Percentiles rank a stretch among this genome's conserved stretches.
phyloP scores from a whole-genome alignment of 1,140 invertebrate species.

The Cyclargus thomasi region DNA sequence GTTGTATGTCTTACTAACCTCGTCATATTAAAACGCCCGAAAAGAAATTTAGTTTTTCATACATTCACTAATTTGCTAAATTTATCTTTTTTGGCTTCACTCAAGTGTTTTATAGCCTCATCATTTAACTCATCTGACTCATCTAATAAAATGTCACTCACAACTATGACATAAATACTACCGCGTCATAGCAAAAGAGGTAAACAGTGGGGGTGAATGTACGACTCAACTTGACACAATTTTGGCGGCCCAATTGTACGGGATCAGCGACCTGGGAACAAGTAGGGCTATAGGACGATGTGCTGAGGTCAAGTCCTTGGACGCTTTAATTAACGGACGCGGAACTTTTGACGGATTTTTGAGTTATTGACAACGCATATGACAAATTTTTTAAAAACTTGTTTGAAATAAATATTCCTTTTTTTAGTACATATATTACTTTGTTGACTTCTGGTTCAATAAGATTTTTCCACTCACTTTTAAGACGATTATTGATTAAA shows the following conservation, averaged over 20 bases:
- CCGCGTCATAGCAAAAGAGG: slow-evolving; percentile 38
- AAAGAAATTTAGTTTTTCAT: too few relatives aligned
- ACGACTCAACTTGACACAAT: slow-evolving; percentile 73
- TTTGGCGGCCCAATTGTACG: slow-evolving; percentile 65
- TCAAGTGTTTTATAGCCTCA: neutral
- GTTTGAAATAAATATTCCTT: too few relatives aligned
- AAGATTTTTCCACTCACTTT: neutral
- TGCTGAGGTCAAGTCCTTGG: neutral
- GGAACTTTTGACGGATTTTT: neutral
- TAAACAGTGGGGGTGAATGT: slow-evolving; percentile 61
- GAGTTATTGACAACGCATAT: neutral
- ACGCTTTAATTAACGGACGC: neutral
- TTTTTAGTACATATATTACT: neutral
- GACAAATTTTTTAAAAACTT: neutral
- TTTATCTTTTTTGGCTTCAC: neutral
- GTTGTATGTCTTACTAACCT: neutral
- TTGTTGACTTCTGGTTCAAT: too few relatives aligned
- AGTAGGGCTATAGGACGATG: slow-evolving; percentile 42
- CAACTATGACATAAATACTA: slow-evolving; percentile 1
- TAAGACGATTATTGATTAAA: neutral
- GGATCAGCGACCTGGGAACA: slow-evolving; percentile 61
- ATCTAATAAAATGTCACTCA: neutral
- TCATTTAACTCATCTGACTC: slow-evolving; percentile 7
- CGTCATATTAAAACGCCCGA: neutral
- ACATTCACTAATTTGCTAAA: neutral